Conservation (phyloP, 2,888 invertebrate species). For the Ganaspis brasiliensis region DNA sequence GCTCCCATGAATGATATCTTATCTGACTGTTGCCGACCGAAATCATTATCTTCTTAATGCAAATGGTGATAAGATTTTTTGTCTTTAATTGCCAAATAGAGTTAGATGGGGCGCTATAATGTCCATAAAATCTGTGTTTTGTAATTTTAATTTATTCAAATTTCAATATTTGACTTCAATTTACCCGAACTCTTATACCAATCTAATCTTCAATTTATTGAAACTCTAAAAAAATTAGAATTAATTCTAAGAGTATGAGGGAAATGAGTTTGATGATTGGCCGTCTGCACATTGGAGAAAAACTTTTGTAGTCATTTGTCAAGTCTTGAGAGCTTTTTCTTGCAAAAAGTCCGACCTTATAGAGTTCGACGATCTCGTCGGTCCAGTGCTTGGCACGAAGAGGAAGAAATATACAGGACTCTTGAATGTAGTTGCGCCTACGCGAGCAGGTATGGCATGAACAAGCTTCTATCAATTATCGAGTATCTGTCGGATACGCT, state of each 20-base stretch:
- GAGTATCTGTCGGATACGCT: constrained; percentile 29
- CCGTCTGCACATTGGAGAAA: not conserved
- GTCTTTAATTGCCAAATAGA: not conserved
- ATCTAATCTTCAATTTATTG: too few relatives aligned
- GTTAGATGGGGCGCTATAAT: too few relatives aligned
- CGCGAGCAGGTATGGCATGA: constrained; percentile 23
- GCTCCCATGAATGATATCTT: constrained; percentile 20
- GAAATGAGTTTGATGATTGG: constrained; percentile 10
- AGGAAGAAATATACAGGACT: constrained; percentile 3
- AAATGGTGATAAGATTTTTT: constrained; percentile 11
- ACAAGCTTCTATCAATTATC: constrained; percentile 32
- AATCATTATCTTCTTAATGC: not conserved
- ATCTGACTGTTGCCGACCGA: constrained; percentile 18
- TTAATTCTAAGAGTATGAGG: not conserved
- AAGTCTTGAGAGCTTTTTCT: constrained; percentile 13
- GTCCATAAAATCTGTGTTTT: too few relatives aligned
- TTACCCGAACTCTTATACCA: too few relatives aligned
- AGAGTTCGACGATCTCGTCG: constrained; percentile 27
- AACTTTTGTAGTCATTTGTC: not conserved
- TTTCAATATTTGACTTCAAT: not conserved
- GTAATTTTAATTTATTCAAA: too few relatives aligned
- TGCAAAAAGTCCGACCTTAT: constrained; percentile 32
- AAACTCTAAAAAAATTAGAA: not conserved
- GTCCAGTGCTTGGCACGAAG: constrained; percentile 4
- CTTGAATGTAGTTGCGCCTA: constrained; percentile 23